These are phyloP conservation scores for Aphelinus certus DNA, from an alignment of 1,140 invertebrate species.

Conservation along the genomic window DNA sequence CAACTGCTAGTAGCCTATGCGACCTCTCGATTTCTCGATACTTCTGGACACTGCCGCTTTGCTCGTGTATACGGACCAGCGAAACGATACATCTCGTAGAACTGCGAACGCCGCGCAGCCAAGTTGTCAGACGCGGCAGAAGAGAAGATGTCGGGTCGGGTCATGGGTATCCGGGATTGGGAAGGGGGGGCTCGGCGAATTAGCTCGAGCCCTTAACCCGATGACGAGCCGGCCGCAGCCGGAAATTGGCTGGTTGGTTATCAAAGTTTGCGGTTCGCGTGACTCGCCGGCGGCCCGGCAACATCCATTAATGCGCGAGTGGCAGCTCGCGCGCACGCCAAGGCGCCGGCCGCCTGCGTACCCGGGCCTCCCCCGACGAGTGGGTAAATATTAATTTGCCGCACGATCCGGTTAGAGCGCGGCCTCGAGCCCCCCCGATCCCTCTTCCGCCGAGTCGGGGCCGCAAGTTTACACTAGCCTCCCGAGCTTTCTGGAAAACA, in stretches of 20 bases:
- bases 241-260: constrained; percentile 66
- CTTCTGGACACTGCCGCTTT: too few relatives aligned
- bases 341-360: neutral
- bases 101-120: too few relatives aligned
- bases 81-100: too few relatives aligned
- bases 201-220: constrained; percentile 47
- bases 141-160: too few relatives aligned
- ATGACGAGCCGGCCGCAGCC: constrained; percentile 62
- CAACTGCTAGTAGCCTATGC: too few relatives aligned
- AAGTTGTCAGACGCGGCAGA: too few relatives aligned
- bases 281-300: constrained; percentile 48
- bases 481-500: constrained; percentile 37
- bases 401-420: constrained; percentile 37
- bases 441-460: neutral
- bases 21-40: too few relatives aligned
- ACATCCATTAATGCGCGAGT: constrained; percentile 66
- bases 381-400: constrained; percentile 67
- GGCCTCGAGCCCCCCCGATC: neutral
- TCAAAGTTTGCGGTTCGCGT: constrained; percentile 67
- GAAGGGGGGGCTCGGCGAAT: too few relatives aligned
- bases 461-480: constrained; percentile 37
- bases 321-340: constrained; percentile 43
- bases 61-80: too few relatives aligned
- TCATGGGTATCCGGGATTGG: too few relatives aligned
- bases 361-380: constrained; percentile 1